Percentiles rank a stretch among this genome's conserved stretches.
Conservation (phyloP, 2,888 invertebrate genomes). For the Cybosia mesomella region DNA sequence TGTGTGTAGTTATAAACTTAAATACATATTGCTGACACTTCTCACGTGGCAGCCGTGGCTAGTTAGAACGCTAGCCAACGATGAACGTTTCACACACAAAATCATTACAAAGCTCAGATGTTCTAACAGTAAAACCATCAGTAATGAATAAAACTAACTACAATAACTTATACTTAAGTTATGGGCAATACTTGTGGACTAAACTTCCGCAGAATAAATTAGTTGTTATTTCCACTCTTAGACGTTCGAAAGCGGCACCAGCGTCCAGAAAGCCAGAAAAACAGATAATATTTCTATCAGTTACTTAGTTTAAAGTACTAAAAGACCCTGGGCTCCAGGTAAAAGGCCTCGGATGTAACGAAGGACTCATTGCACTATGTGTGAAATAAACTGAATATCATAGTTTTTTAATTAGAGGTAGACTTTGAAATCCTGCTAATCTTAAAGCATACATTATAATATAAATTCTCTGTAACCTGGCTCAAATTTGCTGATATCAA, state of each 20-base stretch:
- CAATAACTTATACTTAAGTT: not conserved
- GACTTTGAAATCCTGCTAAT: too few relatives aligned
- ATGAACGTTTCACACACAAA: not conserved
- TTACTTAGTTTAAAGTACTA: too few relatives aligned
- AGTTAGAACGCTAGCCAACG: not conserved
- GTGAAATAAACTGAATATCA: too few relatives aligned
- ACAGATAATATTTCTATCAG: too few relatives aligned
- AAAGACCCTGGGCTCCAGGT: too few relatives aligned
- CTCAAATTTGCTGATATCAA: too few relatives aligned
- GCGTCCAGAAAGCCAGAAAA: too few relatives aligned
- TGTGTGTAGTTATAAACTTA: not conserved
- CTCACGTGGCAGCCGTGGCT: not conserved
- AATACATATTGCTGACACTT: not conserved
- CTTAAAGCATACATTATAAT: too few relatives aligned
- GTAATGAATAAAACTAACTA: not conserved
- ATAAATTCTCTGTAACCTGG: too few relatives aligned
- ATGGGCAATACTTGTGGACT: not conserved
- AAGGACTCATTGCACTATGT: too few relatives aligned
- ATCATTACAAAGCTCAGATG: constrained; percentile 1
- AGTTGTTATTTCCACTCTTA: not conserved
- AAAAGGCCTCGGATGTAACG: too few relatives aligned
- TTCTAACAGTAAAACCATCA: constrained; percentile 15
- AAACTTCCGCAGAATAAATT: constrained; percentile 2
- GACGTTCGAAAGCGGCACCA: not conserved
- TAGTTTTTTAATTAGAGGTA: too few relatives aligned